Base-by-base conservation (phyloP, 92 coral and sea anemone genomes). In the Pocillopora grandis region DNA sequence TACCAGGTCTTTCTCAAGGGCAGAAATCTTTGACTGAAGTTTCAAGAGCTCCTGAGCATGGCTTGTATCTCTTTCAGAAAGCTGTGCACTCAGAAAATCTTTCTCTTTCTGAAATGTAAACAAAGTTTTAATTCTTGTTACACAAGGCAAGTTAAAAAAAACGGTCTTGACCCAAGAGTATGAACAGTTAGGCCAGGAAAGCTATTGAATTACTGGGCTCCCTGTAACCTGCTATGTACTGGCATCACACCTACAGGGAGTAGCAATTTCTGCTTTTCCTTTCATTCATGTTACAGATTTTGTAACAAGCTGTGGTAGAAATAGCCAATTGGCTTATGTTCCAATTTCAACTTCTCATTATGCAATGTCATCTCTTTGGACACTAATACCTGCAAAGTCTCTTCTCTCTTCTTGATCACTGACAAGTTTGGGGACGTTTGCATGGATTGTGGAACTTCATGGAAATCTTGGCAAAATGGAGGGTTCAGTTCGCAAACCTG, bases 21-120 rank as follows among this genome's bases (percentile, higher is more conserved):
- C 68, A 1, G 77, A 82, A 83, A 88, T 83, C 62, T 88, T 75
- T 66, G 88, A 55, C 60, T 88, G 84, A 62, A 83, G 81, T 20
- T 71, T 77, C 63, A 21, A 49, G 20, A 88, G 76, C 63, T 88
- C 90, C 33, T 71, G 78, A 9, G 77, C 90, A 88, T 88, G 88
- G 36, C 56, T 52, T 12, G 67, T 76, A 70, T 78, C 87, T 62
- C 19, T 55, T 10, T 83, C 73, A 9, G 82, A 77, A 67, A 83
- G 21, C 17, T 71, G 72, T 71, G 71, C 83, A 71, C 59, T 80
- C 61, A 83, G 57, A 52, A 77, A 23, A 62, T 83, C 84, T 35
- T 77, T 88, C 36, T 88, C 80, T 83, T 57, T 77, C 90, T 88
- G 67, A 37, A 55, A 52, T 3, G 77, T 13, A 0, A 2, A 27